phyloP scores from a whole-genome alignment of 2,888 invertebrate genomes.

The Anoncus sp. region DNA sequence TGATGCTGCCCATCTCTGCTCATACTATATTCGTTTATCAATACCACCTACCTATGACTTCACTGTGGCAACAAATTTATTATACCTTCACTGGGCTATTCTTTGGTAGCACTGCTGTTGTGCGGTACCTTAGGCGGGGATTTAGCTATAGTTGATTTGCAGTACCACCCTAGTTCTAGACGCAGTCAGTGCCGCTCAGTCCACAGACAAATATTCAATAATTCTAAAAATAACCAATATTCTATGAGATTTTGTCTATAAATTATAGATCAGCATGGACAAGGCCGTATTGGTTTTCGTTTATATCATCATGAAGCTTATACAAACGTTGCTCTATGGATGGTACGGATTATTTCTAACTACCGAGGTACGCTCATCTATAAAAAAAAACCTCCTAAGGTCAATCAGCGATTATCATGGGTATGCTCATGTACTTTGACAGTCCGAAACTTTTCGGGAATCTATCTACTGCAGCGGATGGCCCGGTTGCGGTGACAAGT shows the following conservation, averaged over 20 bases:
- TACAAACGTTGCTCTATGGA: slow-evolving; percentile 62
- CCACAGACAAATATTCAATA: too few species aligned
- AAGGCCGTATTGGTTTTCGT: slow-evolving; percentile 28
- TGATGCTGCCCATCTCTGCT: too few species aligned
- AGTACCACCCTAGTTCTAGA: too few species aligned
- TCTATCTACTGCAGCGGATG: slow-evolving; percentile 71
- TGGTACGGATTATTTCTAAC: slow-evolving; percentile 60
- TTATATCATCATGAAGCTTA: slow-evolving; percentile 54
- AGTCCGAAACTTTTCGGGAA: slow-evolving; percentile 69
- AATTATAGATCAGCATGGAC: slow-evolving; percentile 37
- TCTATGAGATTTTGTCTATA: not conserved
- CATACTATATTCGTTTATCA: too few species aligned
- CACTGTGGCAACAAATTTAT: too few species aligned
- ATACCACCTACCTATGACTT: too few species aligned
- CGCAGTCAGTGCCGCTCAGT: too few species aligned
- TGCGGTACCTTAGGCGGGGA: too few species aligned
- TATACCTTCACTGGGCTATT: too few species aligned
- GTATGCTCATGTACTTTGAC: not conserved
- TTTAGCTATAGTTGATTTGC: too few species aligned
- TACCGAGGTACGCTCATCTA: slow-evolving; percentile 46
- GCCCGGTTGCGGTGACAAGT: slow-evolving; percentile 61
- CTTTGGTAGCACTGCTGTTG: too few species aligned
- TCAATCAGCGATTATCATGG: not conserved
- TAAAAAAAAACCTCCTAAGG: not conserved
- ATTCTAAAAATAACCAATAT: not conserved